A percentile compares a stretch with the other conserved stretches of the same genome.
phyloP scores from a whole-genome alignment of 2,113 vertebrate species.

The Chascanopsetta lugubris region DNA sequence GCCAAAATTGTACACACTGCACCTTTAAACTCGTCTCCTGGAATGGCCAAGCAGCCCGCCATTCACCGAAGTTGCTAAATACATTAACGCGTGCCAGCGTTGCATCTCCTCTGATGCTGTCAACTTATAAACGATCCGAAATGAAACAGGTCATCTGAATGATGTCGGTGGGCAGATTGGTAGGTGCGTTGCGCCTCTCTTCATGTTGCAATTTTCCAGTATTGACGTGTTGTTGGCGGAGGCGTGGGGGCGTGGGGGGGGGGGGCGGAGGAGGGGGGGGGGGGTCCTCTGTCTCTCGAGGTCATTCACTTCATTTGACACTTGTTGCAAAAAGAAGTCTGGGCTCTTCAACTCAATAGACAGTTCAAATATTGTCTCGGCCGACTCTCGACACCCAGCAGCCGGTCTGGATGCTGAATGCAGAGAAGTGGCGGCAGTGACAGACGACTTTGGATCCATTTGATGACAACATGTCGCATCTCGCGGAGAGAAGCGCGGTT shows the following conservation, averaged over 20 bases:
- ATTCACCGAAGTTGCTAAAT: too few species aligned
- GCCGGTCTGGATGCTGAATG: conserved; percentile 55
- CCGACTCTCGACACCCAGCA: neutral
- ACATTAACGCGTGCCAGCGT: too few species aligned
- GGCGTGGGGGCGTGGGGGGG: conserved; percentile 71
- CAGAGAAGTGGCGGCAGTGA: conserved; percentile 43
- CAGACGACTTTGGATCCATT: conserved; percentile 52
- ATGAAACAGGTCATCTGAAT: neutral
- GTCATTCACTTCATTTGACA: conserved; percentile 78
- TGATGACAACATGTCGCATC: conserved; percentile 40
- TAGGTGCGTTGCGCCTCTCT: neutral
- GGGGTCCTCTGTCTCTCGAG: conserved; percentile 78
- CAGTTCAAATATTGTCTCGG: neutral
- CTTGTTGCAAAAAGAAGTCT: conserved; percentile 82
- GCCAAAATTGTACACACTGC: too few species aligned
- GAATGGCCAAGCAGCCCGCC: too few species aligned
- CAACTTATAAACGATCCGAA: too few species aligned
- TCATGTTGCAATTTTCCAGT: conserved; percentile 1
- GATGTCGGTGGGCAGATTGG: neutral
- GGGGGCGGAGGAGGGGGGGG: conserved; percentile 75
- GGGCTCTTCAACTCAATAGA: conserved; percentile 45
- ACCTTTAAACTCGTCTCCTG: too few species aligned
- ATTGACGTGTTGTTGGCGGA: conserved; percentile 79
- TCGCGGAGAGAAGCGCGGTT: conserved; percentile 81
- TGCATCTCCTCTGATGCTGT: too few species aligned